These are phyloP conservation scores for Nematostella vectensis DNA, from an alignment of 92 coral and sea anemone genomes.

Conservation along the genomic window DNA sequence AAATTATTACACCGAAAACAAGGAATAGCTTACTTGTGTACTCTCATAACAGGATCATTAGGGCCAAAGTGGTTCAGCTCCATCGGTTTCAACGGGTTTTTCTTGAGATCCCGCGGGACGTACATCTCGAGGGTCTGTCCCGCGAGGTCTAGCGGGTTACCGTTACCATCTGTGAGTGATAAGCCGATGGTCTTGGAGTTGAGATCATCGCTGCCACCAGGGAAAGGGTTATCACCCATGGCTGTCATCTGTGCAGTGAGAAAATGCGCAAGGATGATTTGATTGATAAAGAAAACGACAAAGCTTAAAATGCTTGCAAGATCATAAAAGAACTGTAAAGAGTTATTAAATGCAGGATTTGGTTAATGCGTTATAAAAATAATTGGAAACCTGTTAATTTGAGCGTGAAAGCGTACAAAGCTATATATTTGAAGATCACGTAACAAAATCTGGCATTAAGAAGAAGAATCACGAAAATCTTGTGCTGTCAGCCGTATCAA, in stretches of 20 bases:
- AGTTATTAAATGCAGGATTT: too few species aligned
- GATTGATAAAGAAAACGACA: background rate
- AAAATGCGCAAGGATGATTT: too few species aligned
- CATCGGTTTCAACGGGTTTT: conserved; percentile 60
- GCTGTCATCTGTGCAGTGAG: conserved; percentile 54
- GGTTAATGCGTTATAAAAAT: too few species aligned
- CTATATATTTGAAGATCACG: too few species aligned
- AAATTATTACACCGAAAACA: too few species aligned
- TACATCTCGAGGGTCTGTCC: conserved; percentile 75
- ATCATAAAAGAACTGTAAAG: background rate
- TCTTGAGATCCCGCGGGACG: conserved; percentile 69
- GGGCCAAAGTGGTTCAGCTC: conserved; percentile 59
- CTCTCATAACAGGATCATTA: conserved; percentile 76
- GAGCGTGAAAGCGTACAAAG: too few species aligned
- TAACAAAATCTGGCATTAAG: too few species aligned
- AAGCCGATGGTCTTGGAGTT: conserved; percentile 82
- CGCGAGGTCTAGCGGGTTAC: conserved; percentile 70
- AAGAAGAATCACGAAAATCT: too few species aligned
- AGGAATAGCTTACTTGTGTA: too few species aligned
- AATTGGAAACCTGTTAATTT: too few species aligned
- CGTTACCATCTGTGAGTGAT: conserved; percentile 72
- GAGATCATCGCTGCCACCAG: conserved; percentile 71
- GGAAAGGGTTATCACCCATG: conserved; percentile 76
- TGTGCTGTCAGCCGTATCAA: too few species aligned
- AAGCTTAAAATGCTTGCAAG: background rate